Evolutionary conservation across 2,797 vertebrate species (phyloP).

Genomic region (Lepidocolaptes lacrymiger): DNA sequence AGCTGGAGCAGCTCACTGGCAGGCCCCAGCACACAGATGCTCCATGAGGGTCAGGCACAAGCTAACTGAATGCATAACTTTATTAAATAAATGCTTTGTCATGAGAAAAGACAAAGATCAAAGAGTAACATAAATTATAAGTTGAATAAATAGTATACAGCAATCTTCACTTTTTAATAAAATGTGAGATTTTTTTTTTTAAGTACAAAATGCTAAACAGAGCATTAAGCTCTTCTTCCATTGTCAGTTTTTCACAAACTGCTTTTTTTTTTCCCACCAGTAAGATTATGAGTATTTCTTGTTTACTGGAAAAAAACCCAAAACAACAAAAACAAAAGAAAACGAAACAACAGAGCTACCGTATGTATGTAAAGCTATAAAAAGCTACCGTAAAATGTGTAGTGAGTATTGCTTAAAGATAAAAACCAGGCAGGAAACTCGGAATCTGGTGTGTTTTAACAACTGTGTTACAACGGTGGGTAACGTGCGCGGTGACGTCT

Average conservation of each 20-base stretch:
- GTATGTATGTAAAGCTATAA: slow-evolving; percentile 82
- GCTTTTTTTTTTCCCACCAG: slow-evolving; percentile 75
- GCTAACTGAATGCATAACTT: slow-evolving; percentile 98
- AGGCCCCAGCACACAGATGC: not conserved
- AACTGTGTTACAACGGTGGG: slow-evolving; percentile 66
- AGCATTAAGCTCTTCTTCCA: slow-evolving; percentile 85
- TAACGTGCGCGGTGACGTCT: slow-evolving; percentile 43
- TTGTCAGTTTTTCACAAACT: slow-evolving; percentile 84
- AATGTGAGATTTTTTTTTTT: slow-evolving; percentile 84
- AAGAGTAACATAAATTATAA: slow-evolving; percentile 99
- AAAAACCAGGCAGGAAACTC: slow-evolving; percentile 82
- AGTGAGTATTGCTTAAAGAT: slow-evolving; percentile 86
- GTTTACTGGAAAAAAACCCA: slow-evolving; percentile 77
- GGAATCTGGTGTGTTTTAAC: slow-evolving; percentile 85
- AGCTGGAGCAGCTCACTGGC: not conserved
- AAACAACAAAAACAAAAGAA: slow-evolving; percentile 64
- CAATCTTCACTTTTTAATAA: slow-evolving; percentile 96
- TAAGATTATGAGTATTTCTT: slow-evolving; percentile 86
- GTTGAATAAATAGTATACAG: slow-evolving; percentile 99
- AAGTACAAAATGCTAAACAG: slow-evolving; percentile 97
- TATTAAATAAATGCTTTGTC: slow-evolving; percentile 99
- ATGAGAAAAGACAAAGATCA: slow-evolving; percentile 99
- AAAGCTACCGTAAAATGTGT: slow-evolving; percentile 82
- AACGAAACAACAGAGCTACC: slow-evolving; percentile 74
- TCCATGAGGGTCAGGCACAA: slow-evolving; percentile 61